A percentile compares a stretch with the other conserved stretches of the same genome.
These are phyloP conservation scores for Craseonycteris thonglongyai DNA, from an alignment of 2,113 vertebrate species.

Conservation along the genomic window DNA sequence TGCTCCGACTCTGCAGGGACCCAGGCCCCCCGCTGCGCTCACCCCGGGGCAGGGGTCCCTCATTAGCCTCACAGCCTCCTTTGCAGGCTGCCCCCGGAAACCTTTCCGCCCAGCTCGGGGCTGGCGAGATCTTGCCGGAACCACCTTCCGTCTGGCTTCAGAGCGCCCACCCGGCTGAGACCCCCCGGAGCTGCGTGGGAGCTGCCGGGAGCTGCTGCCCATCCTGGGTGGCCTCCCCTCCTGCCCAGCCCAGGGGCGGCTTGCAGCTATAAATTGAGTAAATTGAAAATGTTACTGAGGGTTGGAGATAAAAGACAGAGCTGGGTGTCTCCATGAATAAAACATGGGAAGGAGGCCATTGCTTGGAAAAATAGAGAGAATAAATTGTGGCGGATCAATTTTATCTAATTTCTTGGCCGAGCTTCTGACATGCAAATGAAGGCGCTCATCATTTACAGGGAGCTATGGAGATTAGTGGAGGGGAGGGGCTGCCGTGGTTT, in stretches of 20 bases:
- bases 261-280: conserved; percentile 62
- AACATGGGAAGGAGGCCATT: conserved; percentile 63
- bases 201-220: neutral
- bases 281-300: conserved; percentile 66
- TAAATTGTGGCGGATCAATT: conserved; percentile 77
- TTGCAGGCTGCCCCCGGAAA: neutral
- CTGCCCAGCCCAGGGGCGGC: conserved; percentile 43
- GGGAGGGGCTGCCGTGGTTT: conserved; percentile 22
- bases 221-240: conserved; percentile 62
- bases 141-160: conserved; percentile 24
- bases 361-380: conserved; percentile 69
- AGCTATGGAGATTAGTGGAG: conserved; percentile 46
- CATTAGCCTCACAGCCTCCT: neutral
- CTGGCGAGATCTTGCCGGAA: conserved; percentile 17
- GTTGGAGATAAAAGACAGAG: conserved; percentile 54
- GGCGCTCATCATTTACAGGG: conserved; percentile 76
- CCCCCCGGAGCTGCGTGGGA: neutral
- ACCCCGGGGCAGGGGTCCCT: neutral
- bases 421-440: conserved; percentile 77
- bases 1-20: neutral
- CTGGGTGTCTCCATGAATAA: conserved; percentile 57
- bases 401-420: conserved; percentile 78
- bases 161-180: neutral
- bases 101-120: neutral
- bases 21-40: neutral